Base-by-base conservation (phyloP, 2,797 vertebrate species). In the Alauda arvensis region DNA sequence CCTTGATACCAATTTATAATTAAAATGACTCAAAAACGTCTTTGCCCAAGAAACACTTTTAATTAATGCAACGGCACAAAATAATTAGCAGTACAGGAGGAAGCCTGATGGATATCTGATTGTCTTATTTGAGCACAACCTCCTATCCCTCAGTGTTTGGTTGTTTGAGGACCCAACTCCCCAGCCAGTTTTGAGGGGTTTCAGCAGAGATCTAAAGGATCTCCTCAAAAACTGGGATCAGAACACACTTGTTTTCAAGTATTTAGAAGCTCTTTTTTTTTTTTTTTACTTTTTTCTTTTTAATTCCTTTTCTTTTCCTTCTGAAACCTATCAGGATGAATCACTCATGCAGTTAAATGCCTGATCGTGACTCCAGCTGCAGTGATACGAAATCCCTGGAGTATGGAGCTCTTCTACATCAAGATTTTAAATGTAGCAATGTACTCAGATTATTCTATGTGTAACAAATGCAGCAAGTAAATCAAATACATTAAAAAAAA, bases 341-440 rank as follows among this genome's bases (percentile, higher is more conserved):
- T 94, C 94, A 94, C 78, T 85, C 86, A 31, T 8, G 67, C 83
- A 23, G 79, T 62, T 89, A 92, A 91, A 91, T 2, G 77, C 79
- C 34, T 29, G 65, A 81, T 93, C 87, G 90, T 95, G 94, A 94
- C 95, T 94, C 56, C 20, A 79, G 55, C 70, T 88, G 91, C 94
- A 85, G 77, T 14, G 60, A 70, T 40, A n/a, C 11, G 78, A 79
- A 91, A 92, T 93, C 94, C 93, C 93, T 84, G 63, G 91, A 92
- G 92, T 46, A 42, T 0, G 0, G 66, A 81, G 52, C 65, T 42
- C 60, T 86, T 85, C 70, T 56, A n/a, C 93, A 83, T 33, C 61
- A 33, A 85, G 0, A 31, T 56, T 69, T 84, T 86, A 77, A 79
- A 91, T 45, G 86, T 39, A 82, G 72, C 72, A 19, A 80, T 61